These are phyloP conservation scores for Campaea margaritaria DNA, from an alignment of 2,888 invertebrate genomes.

Conservation along the genomic window DNA sequence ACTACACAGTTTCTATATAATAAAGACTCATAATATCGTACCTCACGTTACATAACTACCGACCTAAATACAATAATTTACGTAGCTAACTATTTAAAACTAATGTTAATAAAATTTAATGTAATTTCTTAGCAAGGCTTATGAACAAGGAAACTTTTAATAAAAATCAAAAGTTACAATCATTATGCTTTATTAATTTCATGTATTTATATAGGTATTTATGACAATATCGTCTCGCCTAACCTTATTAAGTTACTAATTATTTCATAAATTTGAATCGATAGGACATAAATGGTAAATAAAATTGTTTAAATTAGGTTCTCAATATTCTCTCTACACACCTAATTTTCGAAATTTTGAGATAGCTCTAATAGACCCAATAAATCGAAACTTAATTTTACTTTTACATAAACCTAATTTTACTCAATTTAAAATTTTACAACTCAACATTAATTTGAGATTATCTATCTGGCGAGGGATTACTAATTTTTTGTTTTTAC, in stretches of 20 bases:
- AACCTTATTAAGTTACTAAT: constrained; percentile 85
- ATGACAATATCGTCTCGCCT: constrained; percentile 87
- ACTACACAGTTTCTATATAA: background rate
- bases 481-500: constrained; percentile 38
- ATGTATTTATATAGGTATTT: constrained; percentile 85
- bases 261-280: constrained; percentile 82
- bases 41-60: too few relatives aligned
- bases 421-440: constrained; percentile 62
- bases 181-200: constrained; percentile 86
- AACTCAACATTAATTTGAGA: constrained; percentile 61
- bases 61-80: background rate
- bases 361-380: constrained; percentile 70
- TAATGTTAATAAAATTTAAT: background rate
- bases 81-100: background rate
- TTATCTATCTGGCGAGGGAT: constrained; percentile 78
- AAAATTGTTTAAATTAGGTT: constrained; percentile 76
- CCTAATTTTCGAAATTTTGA: constrained; percentile 67
- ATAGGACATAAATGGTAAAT: constrained; percentile 83
- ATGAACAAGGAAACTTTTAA: constrained; percentile 46
- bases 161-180: constrained; percentile 80
- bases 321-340: constrained; percentile 65
- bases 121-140: background rate
- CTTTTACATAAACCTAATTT: constrained; percentile 40
- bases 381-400: constrained; percentile 71
- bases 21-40: too few relatives aligned